Evolutionary conservation across 2,797 vertebrate genomes (phyloP).

Genomic region (Squalus acanthias): DNA sequence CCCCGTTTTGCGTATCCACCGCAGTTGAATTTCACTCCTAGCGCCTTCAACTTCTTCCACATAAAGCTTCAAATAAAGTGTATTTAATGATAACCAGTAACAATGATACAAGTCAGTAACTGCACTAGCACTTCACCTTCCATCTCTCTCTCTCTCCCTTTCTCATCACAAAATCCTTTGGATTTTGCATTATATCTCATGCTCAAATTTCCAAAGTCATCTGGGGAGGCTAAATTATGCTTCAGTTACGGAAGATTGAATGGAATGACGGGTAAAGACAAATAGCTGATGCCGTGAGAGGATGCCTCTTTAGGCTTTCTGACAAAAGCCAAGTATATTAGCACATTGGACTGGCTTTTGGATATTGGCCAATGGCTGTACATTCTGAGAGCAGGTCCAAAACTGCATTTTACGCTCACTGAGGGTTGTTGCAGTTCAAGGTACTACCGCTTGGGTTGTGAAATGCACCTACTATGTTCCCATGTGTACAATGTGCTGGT

Average conservation of each 20-base stretch:
- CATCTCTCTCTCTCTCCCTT: not conserved
- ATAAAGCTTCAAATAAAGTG: not conserved
- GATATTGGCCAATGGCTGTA: slow-evolving; percentile 32
- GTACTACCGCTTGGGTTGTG: not conserved
- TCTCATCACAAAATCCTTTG: not conserved
- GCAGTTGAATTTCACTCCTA: not conserved
- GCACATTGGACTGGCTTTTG: slow-evolving; percentile 37
- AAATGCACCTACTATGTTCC: slow-evolving; percentile 38
- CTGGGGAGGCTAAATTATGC: not conserved
- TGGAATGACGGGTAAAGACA: not conserved
- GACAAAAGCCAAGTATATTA: not conserved
- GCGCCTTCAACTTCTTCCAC: not conserved
- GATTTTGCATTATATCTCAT: not conserved
- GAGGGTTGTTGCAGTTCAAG: slow-evolving; percentile 19
- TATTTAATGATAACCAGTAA: not conserved
- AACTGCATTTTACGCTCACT: not conserved
- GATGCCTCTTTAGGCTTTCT: no score
- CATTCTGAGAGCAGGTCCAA: slow-evolving; percentile 32
- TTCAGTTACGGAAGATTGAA: not conserved
- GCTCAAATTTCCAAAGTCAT: not conserved
- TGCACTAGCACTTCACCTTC: not conserved
- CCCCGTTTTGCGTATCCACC: not conserved
- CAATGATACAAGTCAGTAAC: not conserved
- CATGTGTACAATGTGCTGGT: slow-evolving; percentile 37
- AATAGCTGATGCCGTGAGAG: not conserved